Evolutionary conservation across 2,888 invertebrate species (phyloP).

Genomic region (Agrochola lota): DNA sequence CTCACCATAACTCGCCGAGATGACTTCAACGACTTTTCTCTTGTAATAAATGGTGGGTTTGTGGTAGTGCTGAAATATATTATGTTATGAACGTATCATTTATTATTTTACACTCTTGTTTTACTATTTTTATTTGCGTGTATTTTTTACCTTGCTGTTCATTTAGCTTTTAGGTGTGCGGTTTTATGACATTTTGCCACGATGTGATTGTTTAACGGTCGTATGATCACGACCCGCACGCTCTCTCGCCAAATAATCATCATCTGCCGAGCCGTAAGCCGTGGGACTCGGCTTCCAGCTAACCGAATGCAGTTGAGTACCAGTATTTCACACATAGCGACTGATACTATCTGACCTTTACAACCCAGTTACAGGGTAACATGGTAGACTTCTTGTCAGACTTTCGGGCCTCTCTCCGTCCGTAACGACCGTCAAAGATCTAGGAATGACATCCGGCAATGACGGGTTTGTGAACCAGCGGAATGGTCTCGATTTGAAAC

Average conservation of each 20-base stretch:
- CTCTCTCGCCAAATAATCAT: neutral
- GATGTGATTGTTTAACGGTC: neutral
- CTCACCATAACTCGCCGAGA: conserved; percentile 52
- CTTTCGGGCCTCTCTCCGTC: neutral
- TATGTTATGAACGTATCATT: conserved; percentile 29
- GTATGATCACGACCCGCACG: neutral
- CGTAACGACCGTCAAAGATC: neutral
- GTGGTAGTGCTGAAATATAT: conserved; percentile 21
- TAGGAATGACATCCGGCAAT: neutral
- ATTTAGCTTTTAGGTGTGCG: conserved; percentile 4
- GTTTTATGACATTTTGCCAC: neutral
- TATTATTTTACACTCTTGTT: conserved; percentile 7
- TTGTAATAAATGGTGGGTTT: conserved; percentile 35
- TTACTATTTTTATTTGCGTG: conserved; percentile 8
- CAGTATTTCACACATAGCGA: neutral
- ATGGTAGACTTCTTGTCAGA: neutral
- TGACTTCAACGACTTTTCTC: conserved; percentile 49
- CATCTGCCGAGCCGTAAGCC: neutral
- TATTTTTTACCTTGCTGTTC: neutral
- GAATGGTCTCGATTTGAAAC: neutral
- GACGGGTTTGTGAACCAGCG: neutral
- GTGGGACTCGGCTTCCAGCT: neutral
- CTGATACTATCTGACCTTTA: neutral
- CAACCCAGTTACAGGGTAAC: neutral
- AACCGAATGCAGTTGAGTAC: neutral